Conservation (phyloP, 2,113 vertebrate species). For the Crocuta crocuta region DNA sequence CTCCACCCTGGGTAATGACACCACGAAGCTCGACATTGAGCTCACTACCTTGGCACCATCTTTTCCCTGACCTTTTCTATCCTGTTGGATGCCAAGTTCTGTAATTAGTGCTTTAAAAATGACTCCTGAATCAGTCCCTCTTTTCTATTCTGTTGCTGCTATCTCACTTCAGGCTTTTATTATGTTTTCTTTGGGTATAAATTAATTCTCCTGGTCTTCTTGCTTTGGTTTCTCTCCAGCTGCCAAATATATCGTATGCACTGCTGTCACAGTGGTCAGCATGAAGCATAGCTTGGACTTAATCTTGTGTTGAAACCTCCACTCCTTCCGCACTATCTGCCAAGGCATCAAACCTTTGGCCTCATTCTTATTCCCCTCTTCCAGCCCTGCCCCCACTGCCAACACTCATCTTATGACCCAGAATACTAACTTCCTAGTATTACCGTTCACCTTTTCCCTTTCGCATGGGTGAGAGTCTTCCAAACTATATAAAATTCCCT, state of each 20-base stretch:
- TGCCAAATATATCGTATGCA: not conserved
- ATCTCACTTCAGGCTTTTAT: not conserved
- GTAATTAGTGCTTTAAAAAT: slow-evolving; percentile 11
- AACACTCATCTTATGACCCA: not conserved
- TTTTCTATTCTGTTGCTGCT: not conserved
- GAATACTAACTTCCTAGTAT: not conserved
- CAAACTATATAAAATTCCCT: not conserved
- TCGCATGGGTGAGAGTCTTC: not conserved
- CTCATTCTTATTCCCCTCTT: not conserved
- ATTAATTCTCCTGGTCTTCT: not conserved
- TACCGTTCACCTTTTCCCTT: not conserved
- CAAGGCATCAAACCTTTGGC: not conserved
- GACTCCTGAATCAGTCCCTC: not conserved
- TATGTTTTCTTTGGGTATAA: not conserved
- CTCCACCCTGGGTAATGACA: not conserved
- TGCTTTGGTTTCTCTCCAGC: slow-evolving; percentile 41
- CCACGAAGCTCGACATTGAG: not conserved
- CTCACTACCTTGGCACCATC: not conserved
- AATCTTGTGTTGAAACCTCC: not conserved
- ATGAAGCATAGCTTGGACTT: not conserved
- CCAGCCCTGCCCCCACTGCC: too few species aligned
- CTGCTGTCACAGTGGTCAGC: not conserved
- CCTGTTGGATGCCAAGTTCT: slow-evolving; percentile 13
- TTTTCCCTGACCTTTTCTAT: not conserved
- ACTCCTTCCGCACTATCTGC: not conserved